Percentiles rank a stretch among this genome's conserved stretches.
Conservation (phyloP, 2,113 vertebrate species). For the Caranx ignobilis region DNA sequence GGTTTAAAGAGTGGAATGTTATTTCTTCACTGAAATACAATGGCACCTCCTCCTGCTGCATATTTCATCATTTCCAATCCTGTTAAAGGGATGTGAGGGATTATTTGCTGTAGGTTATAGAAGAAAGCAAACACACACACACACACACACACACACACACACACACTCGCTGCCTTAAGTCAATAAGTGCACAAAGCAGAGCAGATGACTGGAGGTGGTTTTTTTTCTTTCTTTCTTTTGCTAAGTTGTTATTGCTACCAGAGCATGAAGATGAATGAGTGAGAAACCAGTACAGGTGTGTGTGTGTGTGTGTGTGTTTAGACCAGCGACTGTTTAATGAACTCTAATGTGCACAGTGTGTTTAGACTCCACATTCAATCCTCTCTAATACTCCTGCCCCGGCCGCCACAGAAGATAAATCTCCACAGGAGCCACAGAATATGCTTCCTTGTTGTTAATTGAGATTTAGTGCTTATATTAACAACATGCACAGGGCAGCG, state of each 20-base stretch:
- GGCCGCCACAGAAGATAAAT: slow-evolving; percentile 35
- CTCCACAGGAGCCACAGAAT: slow-evolving; percentile 33
- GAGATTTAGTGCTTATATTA: slow-evolving; percentile 67
- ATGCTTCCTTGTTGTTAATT: slow-evolving; percentile 58
- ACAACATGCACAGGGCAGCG: slow-evolving; percentile 31
- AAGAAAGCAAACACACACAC: neutral
- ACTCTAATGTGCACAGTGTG: slow-evolving; percentile 41
- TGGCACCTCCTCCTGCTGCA: neutral
- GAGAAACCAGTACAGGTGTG: slow-evolving; percentile 16
- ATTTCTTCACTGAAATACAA: neutral
- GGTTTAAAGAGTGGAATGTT: neutral
- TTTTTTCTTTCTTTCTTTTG: neutral
- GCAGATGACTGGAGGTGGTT: neutral
- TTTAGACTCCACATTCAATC: slow-evolving; percentile 48
- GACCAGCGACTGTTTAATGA: slow-evolving; percentile 41
- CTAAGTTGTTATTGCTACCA: neutral
- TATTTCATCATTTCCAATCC: slow-evolving; percentile 7
- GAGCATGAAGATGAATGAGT: slow-evolving; percentile 8
- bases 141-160: neutral
- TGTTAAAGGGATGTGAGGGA: neutral
- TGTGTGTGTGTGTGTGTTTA: neutral
- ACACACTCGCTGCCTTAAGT: neutral
- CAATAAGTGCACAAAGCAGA: neutral
- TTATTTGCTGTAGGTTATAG: neutral
- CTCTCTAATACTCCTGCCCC: slow-evolving; percentile 28